phyloP scores from a whole-genome alignment of 92 coral and sea anemone genomes.

The Montipora capitata region DNA sequence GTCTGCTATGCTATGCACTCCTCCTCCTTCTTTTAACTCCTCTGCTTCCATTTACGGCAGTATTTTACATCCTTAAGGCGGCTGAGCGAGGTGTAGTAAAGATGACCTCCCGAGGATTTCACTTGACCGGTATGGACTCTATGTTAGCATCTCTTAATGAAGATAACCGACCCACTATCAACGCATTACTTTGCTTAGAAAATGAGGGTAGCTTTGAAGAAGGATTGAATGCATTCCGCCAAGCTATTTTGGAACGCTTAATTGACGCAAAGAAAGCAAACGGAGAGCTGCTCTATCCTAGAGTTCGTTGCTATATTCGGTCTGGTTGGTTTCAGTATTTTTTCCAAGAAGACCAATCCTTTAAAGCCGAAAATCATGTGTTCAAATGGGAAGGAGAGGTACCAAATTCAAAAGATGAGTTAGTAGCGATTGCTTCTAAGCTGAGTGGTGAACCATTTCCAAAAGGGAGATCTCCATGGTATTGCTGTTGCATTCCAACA shows the following conservation, averaged over 20 bases:
- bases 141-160: constrained; percentile 84
- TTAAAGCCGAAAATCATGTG: constrained; percentile 85
- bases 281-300: constrained; percentile 78
- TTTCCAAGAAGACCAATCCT: constrained; percentile 82
- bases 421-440: constrained; percentile 78
- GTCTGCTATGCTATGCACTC: constrained; percentile 60
- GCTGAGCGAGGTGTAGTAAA: constrained; percentile 68
- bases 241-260: constrained; percentile 70
- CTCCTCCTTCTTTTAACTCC: constrained; percentile 32
- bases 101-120: constrained; percentile 40
- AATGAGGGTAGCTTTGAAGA: constrained; percentile 35
- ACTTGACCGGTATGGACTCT: constrained; percentile 89
- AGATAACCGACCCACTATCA: constrained; percentile 80
- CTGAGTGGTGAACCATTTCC: constrained; percentile 74
- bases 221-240: constrained; percentile 67
- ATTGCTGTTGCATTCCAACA: constrained; percentile 79
- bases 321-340: constrained; percentile 93
- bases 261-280: constrained; percentile 61
- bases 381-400: constrained; percentile 77
- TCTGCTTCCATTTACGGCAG: constrained; percentile 65
- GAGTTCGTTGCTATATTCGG: constrained; percentile 74
- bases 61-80: constrained; percentile 72
- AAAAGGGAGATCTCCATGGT: constrained; percentile 84
- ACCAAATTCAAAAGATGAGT: constrained; percentile 86
- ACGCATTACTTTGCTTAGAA: constrained; percentile 54